Conservation (phyloP, 2,888 invertebrate species). For the Campoplex capitator region DNA sequence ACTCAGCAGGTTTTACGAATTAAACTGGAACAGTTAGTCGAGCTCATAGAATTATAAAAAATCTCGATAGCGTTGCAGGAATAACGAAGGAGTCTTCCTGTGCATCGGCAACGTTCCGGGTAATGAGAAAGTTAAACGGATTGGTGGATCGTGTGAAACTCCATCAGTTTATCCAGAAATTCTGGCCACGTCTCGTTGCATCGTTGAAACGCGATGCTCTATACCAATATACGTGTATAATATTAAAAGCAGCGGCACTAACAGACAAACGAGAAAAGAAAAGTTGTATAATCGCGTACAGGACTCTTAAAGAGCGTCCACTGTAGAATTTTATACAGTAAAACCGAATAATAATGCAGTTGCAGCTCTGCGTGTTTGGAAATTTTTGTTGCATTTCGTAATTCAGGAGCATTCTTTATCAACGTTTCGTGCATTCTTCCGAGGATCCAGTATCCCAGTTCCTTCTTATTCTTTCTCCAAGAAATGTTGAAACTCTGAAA, state of each 20-base stretch:
- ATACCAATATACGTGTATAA: slow-evolving; percentile 8
- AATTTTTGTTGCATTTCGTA: slow-evolving; percentile 13
- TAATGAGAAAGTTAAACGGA: slow-evolving; percentile 69
- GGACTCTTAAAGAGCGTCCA: slow-evolving; percentile 36
- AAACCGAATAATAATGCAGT: slow-evolving; percentile 39
- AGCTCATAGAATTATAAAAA: background rate
- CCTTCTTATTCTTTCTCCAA: background rate
- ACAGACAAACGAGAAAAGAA: slow-evolving; percentile 38
- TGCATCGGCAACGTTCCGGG: slow-evolving; percentile 46
- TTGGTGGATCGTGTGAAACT: slow-evolving; percentile 66
- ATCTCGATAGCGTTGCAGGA: slow-evolving; percentile 29
- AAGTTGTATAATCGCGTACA: slow-evolving; percentile 45
- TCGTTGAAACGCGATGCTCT: slow-evolving; percentile 50
- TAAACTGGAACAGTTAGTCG: slow-evolving; percentile 1
- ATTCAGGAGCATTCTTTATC: background rate
- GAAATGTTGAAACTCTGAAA: background rate
- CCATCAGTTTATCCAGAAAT: slow-evolving; percentile 63
- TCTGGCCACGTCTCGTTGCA: slow-evolving; percentile 69
- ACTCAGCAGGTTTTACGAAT: background rate
- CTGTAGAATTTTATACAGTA: slow-evolving; percentile 36
- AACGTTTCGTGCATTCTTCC: background rate
- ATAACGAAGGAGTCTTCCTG: slow-evolving; percentile 21
- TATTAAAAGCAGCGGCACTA: slow-evolving; percentile 12
- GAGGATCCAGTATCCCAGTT: background rate
- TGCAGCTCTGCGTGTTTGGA: slow-evolving; percentile 18